A percentile compares a stretch with the other conserved stretches of the same genome.
These are phyloP conservation scores for Lumbricus terrestris DNA, from an alignment of 2,888 invertebrate genomes.

Conservation along the genomic window DNA sequence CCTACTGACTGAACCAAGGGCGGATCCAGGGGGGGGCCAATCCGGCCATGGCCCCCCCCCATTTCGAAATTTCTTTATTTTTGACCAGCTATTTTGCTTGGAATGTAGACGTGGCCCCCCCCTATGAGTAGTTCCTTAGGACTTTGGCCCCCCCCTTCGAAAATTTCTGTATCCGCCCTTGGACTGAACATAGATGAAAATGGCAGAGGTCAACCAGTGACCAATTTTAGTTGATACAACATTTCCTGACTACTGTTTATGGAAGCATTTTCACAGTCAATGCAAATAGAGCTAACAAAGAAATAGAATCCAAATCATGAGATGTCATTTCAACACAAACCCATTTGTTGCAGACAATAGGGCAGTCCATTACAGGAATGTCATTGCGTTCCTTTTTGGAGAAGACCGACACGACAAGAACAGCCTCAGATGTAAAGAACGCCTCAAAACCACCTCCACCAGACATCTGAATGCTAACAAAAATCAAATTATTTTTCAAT, in stretches of 20 bases:
- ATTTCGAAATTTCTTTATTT: too few species aligned
- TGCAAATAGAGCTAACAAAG: not conserved
- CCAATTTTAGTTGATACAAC: not conserved
- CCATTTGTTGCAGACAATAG: constrained; percentile 62
- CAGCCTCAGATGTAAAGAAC: constrained; percentile 65
- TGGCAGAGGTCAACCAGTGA: too few species aligned
- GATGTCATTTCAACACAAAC: constrained; percentile 42
- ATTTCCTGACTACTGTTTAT: not conserved
- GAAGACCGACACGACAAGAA: constrained; percentile 64
- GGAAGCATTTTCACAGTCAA: not conserved
- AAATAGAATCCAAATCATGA: not conserved
- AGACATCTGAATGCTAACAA: constrained; percentile 62
- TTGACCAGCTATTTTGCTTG: too few species aligned
- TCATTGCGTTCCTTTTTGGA: constrained; percentile 66
- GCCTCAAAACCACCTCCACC: constrained; percentile 66
- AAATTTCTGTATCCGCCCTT: too few species aligned
- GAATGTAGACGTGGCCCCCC: too few species aligned
- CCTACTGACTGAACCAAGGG: not conserved
- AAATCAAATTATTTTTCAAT: not conserved
- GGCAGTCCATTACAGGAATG: constrained; percentile 61
- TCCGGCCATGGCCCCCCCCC: too few species aligned
- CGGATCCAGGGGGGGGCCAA: too few species aligned
- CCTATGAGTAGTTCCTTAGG: too few species aligned
- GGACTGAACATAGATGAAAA: not conserved
- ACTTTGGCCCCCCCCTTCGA: too few species aligned